Base-by-base conservation (phyloP, 1,140 invertebrate genomes). In the Sarcophaga bullata region DNA sequence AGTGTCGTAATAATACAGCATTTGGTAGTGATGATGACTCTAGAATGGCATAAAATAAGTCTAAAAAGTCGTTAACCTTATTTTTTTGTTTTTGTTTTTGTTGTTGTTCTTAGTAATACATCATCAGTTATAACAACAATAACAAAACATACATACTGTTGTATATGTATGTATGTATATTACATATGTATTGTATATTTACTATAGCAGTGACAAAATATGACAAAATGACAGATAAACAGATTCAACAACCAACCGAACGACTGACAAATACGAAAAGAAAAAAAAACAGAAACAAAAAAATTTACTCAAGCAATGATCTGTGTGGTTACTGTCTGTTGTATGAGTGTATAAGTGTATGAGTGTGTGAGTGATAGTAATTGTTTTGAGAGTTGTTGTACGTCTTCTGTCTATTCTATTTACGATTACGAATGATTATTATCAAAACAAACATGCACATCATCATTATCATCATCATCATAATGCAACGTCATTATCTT, bases 51-150 rank as follows among this genome's bases (percentile, higher is more conserved):
- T 58, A 58, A 58, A 73, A 73, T 17, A 73, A 48, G 73, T 54
- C 78, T 58, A 25, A 52, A 58, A 52, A n/a, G 78, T 80, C 52
- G 13, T 80, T 80, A 52, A 54, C 52, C 78, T 80, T 80, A 25
- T 80, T 80, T 80, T 80, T 48, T 8, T 76, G 6, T 7, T 8
- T 15, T 84, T 75, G 50, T 25, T n/a, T 48, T 19, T 78, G 17
- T 82, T 48, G 17, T 9, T 10, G 8, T 78, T 73, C 7, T 73
- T 48, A 17, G 73, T 76, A 76, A 76, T 76, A 73, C 73, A 73
- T 73, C 73, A 73, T 46, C 46, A 46, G 73, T 73, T 47, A 47
- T 73, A 46, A 73, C 25, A 73, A 73, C 13, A 75, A 48, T 13
- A 73, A 11, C 37, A 73, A 46, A 73, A 46, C 11, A 37, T 25